A percentile compares a stretch with the other conserved stretches of the same genome.
Evolutionary conservation across 2,113 vertebrate genomes (phyloP).

Genomic region (Oxyruncus cristatus): DNA sequence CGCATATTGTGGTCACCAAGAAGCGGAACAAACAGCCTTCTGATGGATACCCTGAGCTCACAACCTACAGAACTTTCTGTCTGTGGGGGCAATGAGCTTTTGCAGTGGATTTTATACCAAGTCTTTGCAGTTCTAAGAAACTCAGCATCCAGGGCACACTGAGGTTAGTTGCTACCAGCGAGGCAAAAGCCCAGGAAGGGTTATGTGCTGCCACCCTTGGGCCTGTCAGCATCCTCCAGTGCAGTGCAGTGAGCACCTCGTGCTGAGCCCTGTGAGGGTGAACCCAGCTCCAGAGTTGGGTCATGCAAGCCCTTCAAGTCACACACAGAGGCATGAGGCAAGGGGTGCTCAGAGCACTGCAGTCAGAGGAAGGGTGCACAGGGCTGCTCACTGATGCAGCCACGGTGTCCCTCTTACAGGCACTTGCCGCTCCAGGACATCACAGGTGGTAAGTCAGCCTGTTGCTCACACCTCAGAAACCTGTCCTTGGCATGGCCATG

Average conservation of each 20-base stretch:
- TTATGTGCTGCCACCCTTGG: background rate
- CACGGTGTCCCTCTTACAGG: rapidly evolving
- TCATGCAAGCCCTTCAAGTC: background rate
- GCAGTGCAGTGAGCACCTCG: background rate
- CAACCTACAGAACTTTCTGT: background rate
- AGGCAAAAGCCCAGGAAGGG: background rate
- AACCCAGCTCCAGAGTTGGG: background rate
- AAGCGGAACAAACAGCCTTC: background rate
- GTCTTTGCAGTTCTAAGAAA: background rate
- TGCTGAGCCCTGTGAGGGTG: background rate
- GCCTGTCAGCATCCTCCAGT: background rate
- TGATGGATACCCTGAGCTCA: background rate
- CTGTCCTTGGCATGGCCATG: background rate
- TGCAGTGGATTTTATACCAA: background rate
- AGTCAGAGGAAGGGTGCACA: background rate
- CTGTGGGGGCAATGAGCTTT: background rate
- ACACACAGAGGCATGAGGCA: rapidly evolving
- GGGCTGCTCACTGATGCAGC: rapidly evolving
- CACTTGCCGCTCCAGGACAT: background rate
- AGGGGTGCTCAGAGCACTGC: background rate
- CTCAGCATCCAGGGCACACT: background rate
- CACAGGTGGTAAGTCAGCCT: background rate
- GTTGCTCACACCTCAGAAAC: background rate
- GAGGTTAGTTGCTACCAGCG: background rate
- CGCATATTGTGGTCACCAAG: background rate